Evolutionary conservation across 2,888 invertebrate species (phyloP).

Genomic region (Lasioglossum marginatum): DNA sequence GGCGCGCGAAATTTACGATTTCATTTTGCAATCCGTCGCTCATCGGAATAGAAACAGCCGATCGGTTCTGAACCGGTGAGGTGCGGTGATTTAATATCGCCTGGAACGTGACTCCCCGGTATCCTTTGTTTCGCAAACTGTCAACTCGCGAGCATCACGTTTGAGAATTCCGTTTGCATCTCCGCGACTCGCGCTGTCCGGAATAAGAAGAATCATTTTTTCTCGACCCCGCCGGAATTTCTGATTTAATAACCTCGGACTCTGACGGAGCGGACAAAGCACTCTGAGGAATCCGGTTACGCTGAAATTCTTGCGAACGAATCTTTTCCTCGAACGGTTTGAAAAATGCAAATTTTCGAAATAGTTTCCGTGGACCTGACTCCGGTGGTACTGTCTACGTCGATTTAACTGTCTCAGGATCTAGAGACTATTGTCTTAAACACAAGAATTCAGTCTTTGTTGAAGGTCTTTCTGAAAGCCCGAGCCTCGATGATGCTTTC

Average conservation of each 20-base stretch:
- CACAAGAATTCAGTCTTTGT: too few relatives aligned
- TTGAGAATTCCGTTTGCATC: neutral
- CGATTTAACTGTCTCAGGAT: neutral
- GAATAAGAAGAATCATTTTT: neutral
- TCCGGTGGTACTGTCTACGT: neutral
- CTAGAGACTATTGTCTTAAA: too few relatives aligned
- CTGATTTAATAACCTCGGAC: neutral
- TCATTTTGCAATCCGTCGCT: conserved; percentile 1
- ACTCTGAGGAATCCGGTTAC: neutral
- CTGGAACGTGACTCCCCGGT: neutral
- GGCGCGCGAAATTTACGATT: conserved; percentile 5
- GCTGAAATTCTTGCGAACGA: neutral
- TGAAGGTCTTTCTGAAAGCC: too few relatives aligned
- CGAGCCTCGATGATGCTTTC: too few relatives aligned
- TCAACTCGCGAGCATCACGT: neutral
- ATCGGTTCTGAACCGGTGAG: neutral
- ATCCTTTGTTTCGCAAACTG: conserved; percentile 10
- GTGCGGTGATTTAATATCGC: conserved; percentile 13
- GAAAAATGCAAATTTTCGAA: neutral
- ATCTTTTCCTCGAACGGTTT: neutral
- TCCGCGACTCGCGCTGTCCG: neutral
- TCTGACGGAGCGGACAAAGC: neutral
- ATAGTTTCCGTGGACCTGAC: neutral
- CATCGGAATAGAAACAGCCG: conserved; percentile 16
- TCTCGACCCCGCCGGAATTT: neutral